Evolutionary conservation across 1,140 invertebrate genomes (phyloP), one percentile per base, ranked within the genome.

Genomic region (Neotoxoptera formosana): DNA sequence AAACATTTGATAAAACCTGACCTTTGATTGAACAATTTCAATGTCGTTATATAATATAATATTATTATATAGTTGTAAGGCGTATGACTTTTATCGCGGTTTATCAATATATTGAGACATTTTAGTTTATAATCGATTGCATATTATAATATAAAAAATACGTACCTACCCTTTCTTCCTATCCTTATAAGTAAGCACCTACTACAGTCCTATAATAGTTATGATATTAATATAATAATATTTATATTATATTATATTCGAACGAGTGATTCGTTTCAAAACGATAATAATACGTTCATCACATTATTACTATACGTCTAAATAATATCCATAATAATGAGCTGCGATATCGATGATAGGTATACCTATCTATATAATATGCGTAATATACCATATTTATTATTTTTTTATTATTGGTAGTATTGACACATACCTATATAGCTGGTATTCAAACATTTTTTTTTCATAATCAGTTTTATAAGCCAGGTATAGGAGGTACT

Each of bases 1-100:
- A 76, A 76, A 76, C 30, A 76, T 76, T 76, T 76, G 60, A n/a
- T 76, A n/a, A 76, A 76, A 76, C n/a, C 14, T 76, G n/a, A 76
- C 30, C 60, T 76, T 76, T 76, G 60, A 76, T 76, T 76, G n/a
- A 76, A n/a, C n/a, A 76, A 76, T 76, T 17, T 34, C 1, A 11
- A n/a, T 76, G 30, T 76, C n/a, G 30, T 76, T 76, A n/a, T 76
- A 17, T 76, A 76, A 17, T 17, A 76, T 76, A 76, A 17, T 17
- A 76, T 76, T 76, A 76, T 76, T n/a, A n/a, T 60, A 60, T 53
- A 53, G 21, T 53, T 53, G 7, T 23, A 23, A 14, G 11, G 30
- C n/a, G n/a, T 76, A 76, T 20, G n/a, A 17, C 14, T 76, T 17
- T 21, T 17, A 76, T n/a, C n/a, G 30, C n/a, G 30, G n/a, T n/a